Conservation (phyloP, 35 echinoderm and acorn worm genomes). For the Heliocidaris tuberculata region DNA sequence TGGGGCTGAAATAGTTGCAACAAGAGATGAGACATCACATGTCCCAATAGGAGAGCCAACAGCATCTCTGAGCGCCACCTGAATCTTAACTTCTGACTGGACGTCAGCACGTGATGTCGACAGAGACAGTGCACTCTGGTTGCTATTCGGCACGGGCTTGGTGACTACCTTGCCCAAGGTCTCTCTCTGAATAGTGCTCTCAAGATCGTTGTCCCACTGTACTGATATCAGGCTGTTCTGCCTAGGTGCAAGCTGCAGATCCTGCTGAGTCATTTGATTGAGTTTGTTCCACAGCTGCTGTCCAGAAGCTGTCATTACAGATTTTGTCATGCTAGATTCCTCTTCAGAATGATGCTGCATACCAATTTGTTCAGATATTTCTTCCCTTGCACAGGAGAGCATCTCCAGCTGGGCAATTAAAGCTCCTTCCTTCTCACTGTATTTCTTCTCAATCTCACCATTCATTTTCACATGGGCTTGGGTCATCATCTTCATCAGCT, state of each 20-base stretch:
- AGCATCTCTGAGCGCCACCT: conserved; percentile 14
- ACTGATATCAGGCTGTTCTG: conserved; percentile 30
- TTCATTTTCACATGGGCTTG: conserved; percentile 45
- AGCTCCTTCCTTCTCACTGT: conserved; percentile 32
- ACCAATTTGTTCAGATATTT: conserved; percentile 9
- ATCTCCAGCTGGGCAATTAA: conserved; percentile 20
- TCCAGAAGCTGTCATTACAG: conserved; percentile 36
- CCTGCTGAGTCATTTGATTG: neutral
- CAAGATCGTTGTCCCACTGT: conserved; percentile 29
- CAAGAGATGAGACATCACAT: neutral
- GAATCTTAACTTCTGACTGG: conserved; percentile 35
- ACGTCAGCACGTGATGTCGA: neutral
- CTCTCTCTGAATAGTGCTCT: neutral
- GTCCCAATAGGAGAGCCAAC: neutral
- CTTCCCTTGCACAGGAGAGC: neutral
- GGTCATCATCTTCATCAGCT: conserved; percentile 38
- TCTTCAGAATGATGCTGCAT: neutral
- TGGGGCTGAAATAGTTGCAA: neutral
- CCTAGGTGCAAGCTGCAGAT: neutral
- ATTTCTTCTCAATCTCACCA: conserved; percentile 25
- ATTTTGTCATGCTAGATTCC: conserved; percentile 22
- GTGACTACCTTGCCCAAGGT: neutral
- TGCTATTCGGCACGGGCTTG: conserved; percentile 21
- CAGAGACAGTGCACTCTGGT: neutral
- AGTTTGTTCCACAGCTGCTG: conserved; percentile 41